A percentile compares a stretch with the other conserved stretches of the same genome.
Conservation (phyloP, 2,113 vertebrate genomes). For the Pachyramphus minor region DNA sequence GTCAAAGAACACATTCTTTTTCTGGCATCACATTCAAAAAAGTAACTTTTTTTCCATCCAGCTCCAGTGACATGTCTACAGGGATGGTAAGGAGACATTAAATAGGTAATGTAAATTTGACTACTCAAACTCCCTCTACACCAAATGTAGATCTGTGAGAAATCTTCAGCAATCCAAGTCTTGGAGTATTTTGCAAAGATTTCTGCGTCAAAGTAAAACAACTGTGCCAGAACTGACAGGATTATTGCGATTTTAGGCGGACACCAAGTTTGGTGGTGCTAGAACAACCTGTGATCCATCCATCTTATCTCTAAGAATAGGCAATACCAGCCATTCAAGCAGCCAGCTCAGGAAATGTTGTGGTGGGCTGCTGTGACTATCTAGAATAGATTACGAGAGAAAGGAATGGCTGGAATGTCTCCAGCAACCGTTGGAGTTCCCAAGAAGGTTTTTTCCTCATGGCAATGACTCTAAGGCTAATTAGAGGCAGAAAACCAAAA, state of each 20-base stretch:
- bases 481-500: not conserved
- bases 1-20: not conserved
- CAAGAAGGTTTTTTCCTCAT: not conserved
- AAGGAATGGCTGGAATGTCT: not conserved
- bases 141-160: not conserved
- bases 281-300: not conserved
- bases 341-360: not conserved
- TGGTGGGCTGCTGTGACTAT: not conserved
- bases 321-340: not conserved
- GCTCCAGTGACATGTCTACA: not conserved
- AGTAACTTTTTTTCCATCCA: not conserved
- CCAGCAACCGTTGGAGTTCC: not conserved
- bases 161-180: not conserved
- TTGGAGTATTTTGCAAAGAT: not conserved
- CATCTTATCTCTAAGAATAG: not conserved
- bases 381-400: not conserved
- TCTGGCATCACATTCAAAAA: not conserved
- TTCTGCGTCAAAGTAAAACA: not conserved
- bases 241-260: not conserved
- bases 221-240: not conserved
- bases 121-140: not conserved
- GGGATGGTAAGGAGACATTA: not conserved
- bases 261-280: not conserved
- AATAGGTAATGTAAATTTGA: not conserved
- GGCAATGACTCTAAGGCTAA: not conserved